Evolutionary conservation across 2,888 invertebrate species (phyloP).

Genomic region (Calliscelio sp.): DNA sequence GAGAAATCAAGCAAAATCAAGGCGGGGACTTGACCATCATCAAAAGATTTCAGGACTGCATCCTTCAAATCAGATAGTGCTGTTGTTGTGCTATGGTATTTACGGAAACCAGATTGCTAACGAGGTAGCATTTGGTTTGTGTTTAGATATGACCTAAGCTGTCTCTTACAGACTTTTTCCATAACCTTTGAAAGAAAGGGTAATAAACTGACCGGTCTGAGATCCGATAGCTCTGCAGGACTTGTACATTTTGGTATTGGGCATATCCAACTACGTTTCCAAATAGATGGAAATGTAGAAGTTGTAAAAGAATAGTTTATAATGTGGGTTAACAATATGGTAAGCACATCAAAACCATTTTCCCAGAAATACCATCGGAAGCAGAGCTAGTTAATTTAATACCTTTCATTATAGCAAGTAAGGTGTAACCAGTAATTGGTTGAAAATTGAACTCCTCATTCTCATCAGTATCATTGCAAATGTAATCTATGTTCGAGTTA

Average conservation of each 20-base stretch:
- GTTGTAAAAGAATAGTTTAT: neutral
- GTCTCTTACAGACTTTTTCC: neutral
- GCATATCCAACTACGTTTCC: constrained; percentile 12
- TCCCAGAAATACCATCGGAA: constrained; percentile 18
- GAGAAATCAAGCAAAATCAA: neutral
- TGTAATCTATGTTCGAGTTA: too few species aligned
- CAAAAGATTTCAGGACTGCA: neutral
- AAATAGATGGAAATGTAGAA: neutral
- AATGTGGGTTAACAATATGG: constrained; percentile 6
- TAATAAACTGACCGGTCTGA: constrained; percentile 16
- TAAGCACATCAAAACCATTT: constrained; percentile 3
- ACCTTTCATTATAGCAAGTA: neutral
- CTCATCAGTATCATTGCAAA: too few species aligned
- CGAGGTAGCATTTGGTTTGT: neutral
- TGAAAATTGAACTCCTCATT: neutral
- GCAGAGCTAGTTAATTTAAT: constrained; percentile 11
- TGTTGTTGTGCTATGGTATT: constrained; percentile 6
- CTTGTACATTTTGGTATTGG: constrained; percentile 1
- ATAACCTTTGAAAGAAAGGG: constrained; percentile 15
- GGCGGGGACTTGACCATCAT: neutral
- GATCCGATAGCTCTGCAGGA: neutral
- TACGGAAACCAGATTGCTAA: constrained; percentile 7
- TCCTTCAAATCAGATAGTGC: neutral
- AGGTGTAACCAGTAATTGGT: neutral
- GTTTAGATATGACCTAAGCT: neutral